phyloP scores from a whole-genome alignment of 2,113 vertebrate species.

The Atherinomorus stipes region DNA sequence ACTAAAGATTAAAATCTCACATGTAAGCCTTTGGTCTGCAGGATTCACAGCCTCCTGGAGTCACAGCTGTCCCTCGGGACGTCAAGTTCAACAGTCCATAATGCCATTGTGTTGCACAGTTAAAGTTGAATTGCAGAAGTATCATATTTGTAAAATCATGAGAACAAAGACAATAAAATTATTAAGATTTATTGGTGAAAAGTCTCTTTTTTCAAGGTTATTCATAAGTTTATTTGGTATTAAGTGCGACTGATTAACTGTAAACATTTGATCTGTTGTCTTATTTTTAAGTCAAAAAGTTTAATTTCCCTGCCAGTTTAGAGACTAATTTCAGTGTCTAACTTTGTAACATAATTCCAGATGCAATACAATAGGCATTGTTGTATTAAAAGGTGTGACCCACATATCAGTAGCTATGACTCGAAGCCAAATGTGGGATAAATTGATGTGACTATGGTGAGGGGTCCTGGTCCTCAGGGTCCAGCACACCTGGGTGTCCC shows the following conservation, averaged over 20 bases:
- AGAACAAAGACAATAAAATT: constrained; percentile 81
- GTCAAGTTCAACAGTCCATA: constrained; percentile 70
- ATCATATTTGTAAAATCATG: constrained; percentile 83
- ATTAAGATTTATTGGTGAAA: constrained; percentile 66
- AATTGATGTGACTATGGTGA: too few relatives aligned
- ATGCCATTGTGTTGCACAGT: constrained; percentile 83
- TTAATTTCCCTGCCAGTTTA: too few relatives aligned
- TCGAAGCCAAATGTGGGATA: too few relatives aligned
- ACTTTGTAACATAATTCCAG: too few relatives aligned
- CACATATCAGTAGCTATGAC: too few relatives aligned
- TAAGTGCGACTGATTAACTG: background rate
- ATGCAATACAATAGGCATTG: too few relatives aligned
- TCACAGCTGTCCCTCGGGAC: constrained; percentile 48
- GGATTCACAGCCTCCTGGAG: constrained; percentile 66
- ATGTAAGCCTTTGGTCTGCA: constrained; percentile 34
- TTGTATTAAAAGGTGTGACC: too few relatives aligned
- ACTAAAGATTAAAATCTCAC: constrained; percentile 6
- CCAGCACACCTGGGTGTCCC: too few relatives aligned
- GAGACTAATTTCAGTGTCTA: too few relatives aligned
- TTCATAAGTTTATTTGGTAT: background rate
- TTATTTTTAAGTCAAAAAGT: too few relatives aligned
- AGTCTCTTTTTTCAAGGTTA: constrained; percentile 1
- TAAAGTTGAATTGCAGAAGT: constrained; percentile 79
- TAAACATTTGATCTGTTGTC: too few relatives aligned
- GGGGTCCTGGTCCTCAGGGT: too few relatives aligned